Percentiles rank a stretch among this genome's conserved stretches.
Conservation (phyloP, 2,888 invertebrate genomes). For the Hypena proboscidalis region DNA sequence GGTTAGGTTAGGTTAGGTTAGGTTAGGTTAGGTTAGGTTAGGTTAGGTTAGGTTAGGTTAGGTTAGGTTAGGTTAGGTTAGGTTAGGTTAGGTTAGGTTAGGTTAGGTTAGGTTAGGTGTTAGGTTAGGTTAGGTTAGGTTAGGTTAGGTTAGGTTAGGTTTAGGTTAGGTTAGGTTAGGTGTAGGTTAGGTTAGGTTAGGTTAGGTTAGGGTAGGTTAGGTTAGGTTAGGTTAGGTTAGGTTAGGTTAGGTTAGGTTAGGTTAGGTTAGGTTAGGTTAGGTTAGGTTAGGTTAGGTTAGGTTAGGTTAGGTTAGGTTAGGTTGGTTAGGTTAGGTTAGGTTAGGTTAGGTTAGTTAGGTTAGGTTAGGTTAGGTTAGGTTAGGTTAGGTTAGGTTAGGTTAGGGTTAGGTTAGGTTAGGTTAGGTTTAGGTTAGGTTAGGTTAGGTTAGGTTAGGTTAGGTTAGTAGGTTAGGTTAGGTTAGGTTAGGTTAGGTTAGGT, state of each 20-base stretch:
- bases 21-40: slow-evolving; percentile 22
- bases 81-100: slow-evolving; percentile 36
- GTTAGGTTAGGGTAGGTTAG: slow-evolving; percentile 32
- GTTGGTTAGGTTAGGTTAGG: slow-evolving; percentile 33
- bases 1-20: slow-evolving; percentile 28
- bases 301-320: slow-evolving; percentile 28
- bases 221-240: slow-evolving; percentile 29
- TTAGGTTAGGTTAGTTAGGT: slow-evolving; percentile 25
- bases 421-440: background rate
- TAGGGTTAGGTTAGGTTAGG: background rate
- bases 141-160: slow-evolving; percentile 41
- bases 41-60: slow-evolving; percentile 36
- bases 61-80: slow-evolving; percentile 38
- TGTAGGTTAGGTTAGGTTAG: slow-evolving; percentile 38
- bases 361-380: slow-evolving; percentile 36
- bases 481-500: background rate
- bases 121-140: slow-evolving; percentile 37
- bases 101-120: slow-evolving; percentile 39
- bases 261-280: slow-evolving; percentile 27
- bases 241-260: slow-evolving; percentile 26
- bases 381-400: slow-evolving; percentile 13
- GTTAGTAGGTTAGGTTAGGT: background rate
- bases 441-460: slow-evolving; percentile 1
- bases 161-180: slow-evolving; percentile 35
- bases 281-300: slow-evolving; percentile 26